These are phyloP conservation scores for Drosophila ochracea DNA, from an alignment of 2,888 invertebrate species.

Conservation along the genomic window DNA sequence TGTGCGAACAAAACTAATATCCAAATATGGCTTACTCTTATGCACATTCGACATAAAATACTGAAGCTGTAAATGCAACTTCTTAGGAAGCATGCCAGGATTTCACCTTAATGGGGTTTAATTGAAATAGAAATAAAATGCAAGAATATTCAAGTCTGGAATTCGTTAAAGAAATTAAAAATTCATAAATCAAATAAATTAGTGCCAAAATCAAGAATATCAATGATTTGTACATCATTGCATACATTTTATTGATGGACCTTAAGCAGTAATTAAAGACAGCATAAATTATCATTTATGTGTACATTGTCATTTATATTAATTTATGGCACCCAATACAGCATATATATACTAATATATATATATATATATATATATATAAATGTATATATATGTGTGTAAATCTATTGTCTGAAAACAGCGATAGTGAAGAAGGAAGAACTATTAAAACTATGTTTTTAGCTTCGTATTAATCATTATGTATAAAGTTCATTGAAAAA, in stretches of 20 bases:
- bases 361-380: background rate
- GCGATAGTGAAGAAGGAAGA: background rate
- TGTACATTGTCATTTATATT: too few species aligned
- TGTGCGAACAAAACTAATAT: slow-evolving; percentile 23
- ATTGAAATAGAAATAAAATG: background rate
- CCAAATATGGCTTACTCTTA: background rate
- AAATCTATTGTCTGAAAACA: background rate
- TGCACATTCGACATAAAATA: background rate
- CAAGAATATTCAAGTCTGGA: background rate
- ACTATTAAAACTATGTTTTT: background rate
- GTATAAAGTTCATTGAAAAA: background rate
- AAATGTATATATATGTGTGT: background rate
- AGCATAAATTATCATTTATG: background rate
- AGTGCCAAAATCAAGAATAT: background rate
- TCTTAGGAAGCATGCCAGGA: background rate
- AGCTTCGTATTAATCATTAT: background rate
- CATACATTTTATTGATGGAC: background rate
- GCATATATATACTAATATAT: too few species aligned
- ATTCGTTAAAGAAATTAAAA: background rate
- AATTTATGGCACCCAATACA: too few species aligned
- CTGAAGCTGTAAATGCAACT: background rate
- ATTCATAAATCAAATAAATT: background rate
- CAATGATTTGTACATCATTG: too few species aligned
- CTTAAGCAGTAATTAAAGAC: background rate
- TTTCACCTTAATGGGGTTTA: background rate